Evolutionary conservation across 2,113 vertebrate genomes (phyloP).

Genomic region (Brachyhypopomus occidentalis): DNA sequence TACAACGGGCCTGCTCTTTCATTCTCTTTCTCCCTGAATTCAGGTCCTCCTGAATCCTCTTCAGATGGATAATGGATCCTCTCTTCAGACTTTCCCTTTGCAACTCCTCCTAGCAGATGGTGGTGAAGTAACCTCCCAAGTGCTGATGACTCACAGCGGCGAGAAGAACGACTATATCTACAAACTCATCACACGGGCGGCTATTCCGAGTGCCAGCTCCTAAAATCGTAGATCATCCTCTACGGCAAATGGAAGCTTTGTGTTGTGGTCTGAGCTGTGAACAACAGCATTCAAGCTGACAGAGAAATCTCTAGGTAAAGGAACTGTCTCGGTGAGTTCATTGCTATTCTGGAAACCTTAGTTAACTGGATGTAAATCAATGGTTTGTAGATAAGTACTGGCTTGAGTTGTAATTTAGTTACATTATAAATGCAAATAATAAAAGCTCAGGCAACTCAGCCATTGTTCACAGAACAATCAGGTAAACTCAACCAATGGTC

Average conservation of each 20-base stretch:
- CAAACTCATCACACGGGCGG: background rate
- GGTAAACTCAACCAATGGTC: background rate
- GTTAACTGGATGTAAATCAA: too few species aligned
- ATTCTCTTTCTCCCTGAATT: background rate
- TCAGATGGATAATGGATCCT: conserved; percentile 34
- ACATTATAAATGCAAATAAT: too few species aligned
- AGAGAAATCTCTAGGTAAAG: background rate
- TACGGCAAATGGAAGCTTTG: conserved; percentile 19
- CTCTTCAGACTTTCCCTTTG: conserved; percentile 23
- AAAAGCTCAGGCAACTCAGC: too few species aligned
- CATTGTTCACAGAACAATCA: background rate
- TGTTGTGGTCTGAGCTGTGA: background rate
- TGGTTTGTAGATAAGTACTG: background rate
- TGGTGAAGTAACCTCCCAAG: conserved; percentile 30
- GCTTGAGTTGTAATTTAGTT: background rate
- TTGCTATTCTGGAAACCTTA: too few species aligned
- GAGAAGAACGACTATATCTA: conserved; percentile 23
- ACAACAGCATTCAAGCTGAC: background rate
- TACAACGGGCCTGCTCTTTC: conserved; percentile 5
- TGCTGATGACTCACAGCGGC: conserved; percentile 22
- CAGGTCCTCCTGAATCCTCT: conserved; percentile 21
- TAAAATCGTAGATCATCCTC: background rate
- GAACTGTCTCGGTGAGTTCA: too few species aligned
- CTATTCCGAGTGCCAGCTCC: background rate
- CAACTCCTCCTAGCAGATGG: conserved; percentile 21